Evolutionary conservation across 1,140 invertebrate species (phyloP).

Genomic region (Metaphire vulgaris): DNA sequence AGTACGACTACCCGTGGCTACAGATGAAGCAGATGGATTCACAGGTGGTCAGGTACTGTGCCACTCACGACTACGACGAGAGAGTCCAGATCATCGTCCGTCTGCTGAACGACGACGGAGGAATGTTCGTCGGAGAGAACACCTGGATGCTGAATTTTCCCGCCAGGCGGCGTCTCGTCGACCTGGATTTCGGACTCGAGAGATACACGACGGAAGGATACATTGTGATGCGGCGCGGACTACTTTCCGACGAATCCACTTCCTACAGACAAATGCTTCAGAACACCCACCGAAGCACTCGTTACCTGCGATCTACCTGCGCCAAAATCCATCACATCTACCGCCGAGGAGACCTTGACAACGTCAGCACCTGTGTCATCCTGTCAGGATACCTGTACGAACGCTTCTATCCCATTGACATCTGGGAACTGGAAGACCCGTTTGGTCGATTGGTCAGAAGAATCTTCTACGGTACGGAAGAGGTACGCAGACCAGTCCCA

Average conservation of each 20-base stretch:
- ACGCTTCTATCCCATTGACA: conserved; percentile 27
- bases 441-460: conserved; percentile 23
- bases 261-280: not conserved
- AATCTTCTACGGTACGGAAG: conserved; percentile 29
- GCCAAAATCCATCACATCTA: conserved; percentile 14
- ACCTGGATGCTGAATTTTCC: conserved; percentile 27
- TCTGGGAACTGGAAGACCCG: conserved; percentile 31
- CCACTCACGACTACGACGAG: not conserved
- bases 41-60: conserved; percentile 14
- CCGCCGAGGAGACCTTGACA: not conserved
- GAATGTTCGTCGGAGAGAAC: conserved; percentile 28
- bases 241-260: not conserved
- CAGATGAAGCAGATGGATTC: conserved; percentile 13
- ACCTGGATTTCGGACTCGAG: conserved; percentile 22
- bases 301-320: conserved; percentile 7
- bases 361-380: conserved; percentile 13
- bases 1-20: conserved; percentile 20
- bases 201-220: conserved; percentile 19
- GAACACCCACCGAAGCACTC: not conserved
- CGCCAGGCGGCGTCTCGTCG: not conserved
- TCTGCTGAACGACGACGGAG: conserved; percentile 20
- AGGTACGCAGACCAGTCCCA: conserved; percentile 15
- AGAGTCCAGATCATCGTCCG: conserved; percentile 23
- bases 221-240: conserved; percentile 20
- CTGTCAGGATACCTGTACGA: conserved; percentile 22